phyloP scores from a whole-genome alignment of 2,797 vertebrate genomes.

The Florisuga fusca region DNA sequence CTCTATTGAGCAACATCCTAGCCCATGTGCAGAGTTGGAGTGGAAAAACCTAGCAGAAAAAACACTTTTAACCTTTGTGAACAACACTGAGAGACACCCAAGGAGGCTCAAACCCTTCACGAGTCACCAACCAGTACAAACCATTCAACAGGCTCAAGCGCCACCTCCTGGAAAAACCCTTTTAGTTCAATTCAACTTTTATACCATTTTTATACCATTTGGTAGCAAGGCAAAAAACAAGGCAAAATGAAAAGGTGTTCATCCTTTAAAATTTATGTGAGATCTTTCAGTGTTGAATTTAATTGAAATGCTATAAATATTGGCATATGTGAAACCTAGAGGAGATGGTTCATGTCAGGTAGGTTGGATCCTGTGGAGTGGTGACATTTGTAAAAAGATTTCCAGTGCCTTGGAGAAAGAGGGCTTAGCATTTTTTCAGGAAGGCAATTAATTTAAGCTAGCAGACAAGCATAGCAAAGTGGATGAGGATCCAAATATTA shows the following conservation, averaged over 20 bases:
- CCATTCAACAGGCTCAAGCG: slow-evolving; percentile 53
- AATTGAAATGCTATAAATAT: background rate
- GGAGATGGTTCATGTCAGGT: background rate
- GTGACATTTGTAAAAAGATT: background rate
- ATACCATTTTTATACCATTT: background rate
- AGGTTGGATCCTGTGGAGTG: background rate
- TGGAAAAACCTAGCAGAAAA: background rate
- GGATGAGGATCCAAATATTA: background rate
- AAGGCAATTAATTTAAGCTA: background rate
- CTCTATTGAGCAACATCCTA: background rate
- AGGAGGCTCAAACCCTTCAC: accelerated
- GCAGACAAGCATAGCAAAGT: background rate
- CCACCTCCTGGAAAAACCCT: slow-evolving; percentile 66
- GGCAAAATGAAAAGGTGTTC: background rate
- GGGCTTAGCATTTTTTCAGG: background rate
- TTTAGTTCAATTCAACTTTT: background rate
- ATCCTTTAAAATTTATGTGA: background rate
- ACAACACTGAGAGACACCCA: accelerated
- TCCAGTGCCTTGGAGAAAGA: background rate
- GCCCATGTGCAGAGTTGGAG: background rate
- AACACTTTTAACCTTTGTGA: background rate
- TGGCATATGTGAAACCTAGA: background rate
- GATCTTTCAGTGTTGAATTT: background rate
- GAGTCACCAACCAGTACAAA: background rate
- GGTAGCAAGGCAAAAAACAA: background rate